phyloP scores from a whole-genome alignment of 2,888 invertebrate species.

The Colletes collaris region DNA sequence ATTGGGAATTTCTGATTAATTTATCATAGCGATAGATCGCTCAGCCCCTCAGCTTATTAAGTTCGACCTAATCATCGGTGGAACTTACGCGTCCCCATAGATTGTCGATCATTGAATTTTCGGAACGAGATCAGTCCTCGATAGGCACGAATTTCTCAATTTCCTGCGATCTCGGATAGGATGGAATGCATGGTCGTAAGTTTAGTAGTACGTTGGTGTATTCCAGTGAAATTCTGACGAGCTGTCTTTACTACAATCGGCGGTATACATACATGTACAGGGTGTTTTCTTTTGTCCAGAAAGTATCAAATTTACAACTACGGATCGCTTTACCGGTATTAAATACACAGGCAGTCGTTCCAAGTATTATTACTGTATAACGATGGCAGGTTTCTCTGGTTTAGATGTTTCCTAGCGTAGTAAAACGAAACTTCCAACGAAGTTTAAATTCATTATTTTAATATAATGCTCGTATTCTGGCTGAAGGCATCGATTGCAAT shows the following conservation, averaged over 20 bases:
- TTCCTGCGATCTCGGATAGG: slow-evolving; percentile 52
- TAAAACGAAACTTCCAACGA: too few relatives aligned
- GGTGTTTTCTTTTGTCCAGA: background rate
- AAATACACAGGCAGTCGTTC: too few relatives aligned
- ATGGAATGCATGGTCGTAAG: slow-evolving; percentile 19
- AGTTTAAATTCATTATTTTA: background rate
- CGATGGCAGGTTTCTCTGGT: too few relatives aligned
- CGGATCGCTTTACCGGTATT: too few relatives aligned
- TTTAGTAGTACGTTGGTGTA: slow-evolving; percentile 3
- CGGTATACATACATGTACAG: background rate
- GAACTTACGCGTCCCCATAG: slow-evolving; percentile 43
- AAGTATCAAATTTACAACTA: too few relatives aligned
- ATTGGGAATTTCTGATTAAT: too few relatives aligned
- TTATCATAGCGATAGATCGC: background rate
- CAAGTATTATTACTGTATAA: too few relatives aligned
- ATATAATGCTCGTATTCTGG: background rate
- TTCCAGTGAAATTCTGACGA: slow-evolving; percentile 50
- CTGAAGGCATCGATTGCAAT: too few relatives aligned
- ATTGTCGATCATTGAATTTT: slow-evolving; percentile 58
- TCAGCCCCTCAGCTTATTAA: background rate
- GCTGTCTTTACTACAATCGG: background rate
- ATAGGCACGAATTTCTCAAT: slow-evolving; percentile 59
- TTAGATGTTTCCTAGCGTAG: too few relatives aligned
- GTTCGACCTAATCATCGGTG: slow-evolving; percentile 29
- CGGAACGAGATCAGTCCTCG: slow-evolving; percentile 48